phyloP scores from a whole-genome alignment of 2,797 vertebrate species.

The Eulemur mongoz region DNA sequence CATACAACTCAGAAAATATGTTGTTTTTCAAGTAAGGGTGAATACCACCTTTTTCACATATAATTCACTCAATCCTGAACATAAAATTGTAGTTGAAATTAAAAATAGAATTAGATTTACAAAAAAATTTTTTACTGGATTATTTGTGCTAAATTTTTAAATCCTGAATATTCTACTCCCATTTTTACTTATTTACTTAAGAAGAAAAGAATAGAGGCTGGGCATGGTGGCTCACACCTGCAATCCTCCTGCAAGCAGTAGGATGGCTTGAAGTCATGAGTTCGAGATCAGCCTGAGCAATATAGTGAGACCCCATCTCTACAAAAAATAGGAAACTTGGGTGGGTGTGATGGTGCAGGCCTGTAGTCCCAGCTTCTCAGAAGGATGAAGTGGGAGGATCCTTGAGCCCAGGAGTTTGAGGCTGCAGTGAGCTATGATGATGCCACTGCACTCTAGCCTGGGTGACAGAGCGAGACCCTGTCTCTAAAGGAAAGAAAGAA shows the following conservation, averaged over 20 bases:
- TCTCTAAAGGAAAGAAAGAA: neutral
- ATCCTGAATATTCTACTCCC: neutral
- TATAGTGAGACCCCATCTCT: too few species aligned
- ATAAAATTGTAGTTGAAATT: neutral
- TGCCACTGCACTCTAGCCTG: too few species aligned
- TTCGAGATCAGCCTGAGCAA: too few species aligned
- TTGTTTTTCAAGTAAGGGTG: neutral
- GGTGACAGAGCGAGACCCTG: neutral
- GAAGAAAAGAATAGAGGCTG: neutral
- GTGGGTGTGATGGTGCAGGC: too few species aligned
- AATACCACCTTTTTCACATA: neutral
- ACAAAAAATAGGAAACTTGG: too few species aligned
- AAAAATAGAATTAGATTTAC: neutral
- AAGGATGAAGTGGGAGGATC: too few species aligned
- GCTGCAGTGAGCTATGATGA: too few species aligned
- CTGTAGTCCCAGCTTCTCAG: too few species aligned
- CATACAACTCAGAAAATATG: neutral
- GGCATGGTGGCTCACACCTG: too few species aligned
- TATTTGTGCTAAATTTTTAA: neutral
- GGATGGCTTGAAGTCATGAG: too few species aligned
- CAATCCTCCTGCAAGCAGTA: too few species aligned
- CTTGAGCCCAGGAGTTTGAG: too few species aligned
- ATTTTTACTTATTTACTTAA: neutral
- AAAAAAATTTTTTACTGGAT: neutral
- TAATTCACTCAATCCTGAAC: neutral